These are phyloP conservation scores for Dryobota labecula DNA, from an alignment of 2,888 invertebrate species.

Conservation along the genomic window DNA sequence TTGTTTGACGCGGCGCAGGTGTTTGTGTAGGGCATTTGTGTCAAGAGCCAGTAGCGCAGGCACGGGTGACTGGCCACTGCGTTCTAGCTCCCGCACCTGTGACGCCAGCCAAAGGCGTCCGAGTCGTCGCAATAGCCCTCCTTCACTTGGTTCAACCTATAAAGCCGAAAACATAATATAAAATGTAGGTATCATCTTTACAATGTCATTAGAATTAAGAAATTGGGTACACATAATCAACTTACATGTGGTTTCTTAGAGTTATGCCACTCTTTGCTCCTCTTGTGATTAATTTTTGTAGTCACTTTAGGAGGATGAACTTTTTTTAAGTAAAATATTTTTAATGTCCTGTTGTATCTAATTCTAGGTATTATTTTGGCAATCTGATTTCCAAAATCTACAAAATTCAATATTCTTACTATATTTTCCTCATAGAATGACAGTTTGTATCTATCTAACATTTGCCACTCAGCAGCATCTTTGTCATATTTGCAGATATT, in stretches of 20 bases:
- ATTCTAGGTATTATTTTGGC: conserved; percentile 92
- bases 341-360: conserved; percentile 90
- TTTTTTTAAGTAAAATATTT: conserved; percentile 86
- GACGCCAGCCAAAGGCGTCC: conserved; percentile 97
- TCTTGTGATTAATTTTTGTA: conserved; percentile 84
- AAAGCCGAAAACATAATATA: conserved; percentile 13
- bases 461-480: conserved; percentile 93
- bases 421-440: conserved; percentile 93
- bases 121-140: conserved; percentile 94
- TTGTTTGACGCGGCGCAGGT: conserved; percentile 94
- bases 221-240: conserved; percentile 17
- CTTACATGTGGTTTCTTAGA: conserved; percentile 84
- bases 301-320: conserved; percentile 76
- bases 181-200: background rate
- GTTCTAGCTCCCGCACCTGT: conserved; percentile 96
- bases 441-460: conserved; percentile 89
- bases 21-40: conserved; percentile 94
- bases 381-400: conserved; percentile 94
- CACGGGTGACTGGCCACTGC: conserved; percentile 90
- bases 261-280: conserved; percentile 86
- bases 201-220: background rate
- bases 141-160: conserved; percentile 76
- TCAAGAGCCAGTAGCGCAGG: conserved; percentile 97
- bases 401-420: conserved; percentile 93
- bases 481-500: conserved; percentile 93